Evolutionary conservation across 2,888 invertebrate species (phyloP), one percentile per base, ranked within the genome.

Genomic region (Lamellibrachia satsuma): DNA sequence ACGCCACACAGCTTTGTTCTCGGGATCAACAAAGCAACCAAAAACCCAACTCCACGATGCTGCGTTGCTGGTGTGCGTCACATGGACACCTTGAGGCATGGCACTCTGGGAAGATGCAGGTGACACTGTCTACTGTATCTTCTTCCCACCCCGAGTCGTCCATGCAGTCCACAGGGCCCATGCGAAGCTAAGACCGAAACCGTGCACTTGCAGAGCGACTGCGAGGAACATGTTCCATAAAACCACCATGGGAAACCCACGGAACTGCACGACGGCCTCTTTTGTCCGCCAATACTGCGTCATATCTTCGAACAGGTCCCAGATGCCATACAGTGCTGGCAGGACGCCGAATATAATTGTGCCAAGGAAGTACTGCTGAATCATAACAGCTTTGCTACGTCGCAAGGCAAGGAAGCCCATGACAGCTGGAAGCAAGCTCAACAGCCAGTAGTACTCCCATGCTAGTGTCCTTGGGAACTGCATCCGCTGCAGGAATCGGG

Each of bases 391-490:
- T 95, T 98, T 98, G 97, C 99, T 99, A 94, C 97, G 98, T 95
- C 98, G 98, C 94, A 98, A 97, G 90, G 99, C 98, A 60, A 98
- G 97, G 92, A 99, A 97, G 7, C 98, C 99, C 93, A 99, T 97
- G 96, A 99, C 98, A 22, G 98, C 98, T 90, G 98, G 97, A 60
- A 98, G 96, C 93, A 99, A 97, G 95, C 99, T 98, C 52, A 98
- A 97, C 94, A 98, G 98, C 99, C 99, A 99, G 95, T 98, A 97
- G 96, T 98, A 99, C 97, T 99, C 99, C 99, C 99, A 99, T 97
- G 98, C 97, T 91, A 98, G 97, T 1, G 98, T 98, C 97, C 98
- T 98, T 94, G 99, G 99, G 97, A 99, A 98, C 97, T 98, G 98
- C 94, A 99, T 97, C 96, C 99, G 98, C 97, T 99, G 98, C 95